Evolutionary conservation across 2,888 invertebrate genomes (phyloP), one percentile per base, ranked within the genome.

Genomic region (Brachyptera putata): DNA sequence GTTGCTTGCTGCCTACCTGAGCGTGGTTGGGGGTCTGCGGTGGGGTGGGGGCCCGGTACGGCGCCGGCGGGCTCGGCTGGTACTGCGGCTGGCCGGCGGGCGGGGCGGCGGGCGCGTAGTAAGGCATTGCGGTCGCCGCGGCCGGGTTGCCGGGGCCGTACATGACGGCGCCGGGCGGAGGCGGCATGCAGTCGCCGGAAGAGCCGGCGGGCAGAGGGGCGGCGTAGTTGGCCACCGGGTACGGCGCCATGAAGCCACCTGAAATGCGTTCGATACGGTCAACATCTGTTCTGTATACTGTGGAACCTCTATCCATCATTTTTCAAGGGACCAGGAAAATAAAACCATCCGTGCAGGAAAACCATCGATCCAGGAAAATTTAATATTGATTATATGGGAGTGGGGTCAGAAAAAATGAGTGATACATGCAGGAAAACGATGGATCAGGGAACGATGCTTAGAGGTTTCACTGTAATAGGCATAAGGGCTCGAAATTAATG

Each of bases 11-110:
- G 30, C 18, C 22, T 53, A 62, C 64, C 64, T 64, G 64, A 11
- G 58, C 39, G 39, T 64, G 64, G 9, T 62, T 64, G 18, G 64
- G 64, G 14, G 64, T 64, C 58, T 64, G 64, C 16, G 64, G 64
- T n/a, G 64, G 62, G n/a, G 64, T 60, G n/a, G 64, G 62, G n/a
- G 64, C 61, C 3, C 43, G 25, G 50, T 24, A 24, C 16, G 34
- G 43, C 25, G 60, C 34, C 41, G 39, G n/a, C 9, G 24, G 21
- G 26, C 22, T 18, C 16, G 26, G 21, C n/a, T n/a, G n/a, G n/a
- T n/a, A n/a, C 57, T 57, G 57, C 30, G 48, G 25, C 41, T 18
- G 26, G 60, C 39, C 18, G 14, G 21, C 30, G 22, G 18, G 24
- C 18, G 22, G 56, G 18, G 21, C 37, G 16, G 41, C n/a, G 39